A percentile compares a stretch with the other conserved stretches of the same genome.
Evolutionary conservation across 2,888 invertebrate genomes (phyloP).

Genomic region (Epinotia brunnichana): DNA sequence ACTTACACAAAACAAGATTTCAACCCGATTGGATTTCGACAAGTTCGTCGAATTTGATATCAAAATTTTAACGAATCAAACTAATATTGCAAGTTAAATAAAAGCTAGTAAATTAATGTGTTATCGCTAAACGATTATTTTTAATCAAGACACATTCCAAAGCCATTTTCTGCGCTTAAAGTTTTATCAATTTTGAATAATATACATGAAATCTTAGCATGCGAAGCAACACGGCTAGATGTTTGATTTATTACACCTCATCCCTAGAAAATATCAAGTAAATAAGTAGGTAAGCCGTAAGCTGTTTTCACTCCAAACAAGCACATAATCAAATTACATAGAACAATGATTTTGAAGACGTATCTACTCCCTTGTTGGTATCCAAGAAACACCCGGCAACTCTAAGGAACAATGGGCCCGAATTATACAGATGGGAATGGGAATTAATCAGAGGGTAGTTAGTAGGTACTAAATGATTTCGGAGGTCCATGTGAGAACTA

Average conservation of each 20-base stretch:
- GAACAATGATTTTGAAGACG: conserved; percentile 35
- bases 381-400: conserved; percentile 47
- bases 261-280: conserved; percentile 16
- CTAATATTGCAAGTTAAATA: too few relatives aligned
- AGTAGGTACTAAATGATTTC: conserved; percentile 35
- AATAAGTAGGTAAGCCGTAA: conserved; percentile 12
- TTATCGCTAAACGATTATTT: too few relatives aligned
- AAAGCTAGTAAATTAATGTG: too few relatives aligned
- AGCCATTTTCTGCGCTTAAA: background rate
- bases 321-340: conserved; percentile 29
- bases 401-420: conserved; percentile 53
- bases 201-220: background rate
- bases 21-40: too few relatives aligned
- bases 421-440: conserved; percentile 62
- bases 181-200: background rate
- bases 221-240: background rate
- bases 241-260: conserved; percentile 16
- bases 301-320: conserved; percentile 26
- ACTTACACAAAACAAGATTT: too few relatives aligned
- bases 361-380: conserved; percentile 31
- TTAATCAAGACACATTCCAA: background rate
- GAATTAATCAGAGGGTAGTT: conserved; percentile 58
- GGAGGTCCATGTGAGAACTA: conserved; percentile 30
- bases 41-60: too few relatives aligned
- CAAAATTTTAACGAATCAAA: too few relatives aligned